A percentile compares a stretch with the other conserved stretches of the same genome.
phyloP scores from a whole-genome alignment of 2,113 vertebrate species.

The Thomomys bottae region DNA sequence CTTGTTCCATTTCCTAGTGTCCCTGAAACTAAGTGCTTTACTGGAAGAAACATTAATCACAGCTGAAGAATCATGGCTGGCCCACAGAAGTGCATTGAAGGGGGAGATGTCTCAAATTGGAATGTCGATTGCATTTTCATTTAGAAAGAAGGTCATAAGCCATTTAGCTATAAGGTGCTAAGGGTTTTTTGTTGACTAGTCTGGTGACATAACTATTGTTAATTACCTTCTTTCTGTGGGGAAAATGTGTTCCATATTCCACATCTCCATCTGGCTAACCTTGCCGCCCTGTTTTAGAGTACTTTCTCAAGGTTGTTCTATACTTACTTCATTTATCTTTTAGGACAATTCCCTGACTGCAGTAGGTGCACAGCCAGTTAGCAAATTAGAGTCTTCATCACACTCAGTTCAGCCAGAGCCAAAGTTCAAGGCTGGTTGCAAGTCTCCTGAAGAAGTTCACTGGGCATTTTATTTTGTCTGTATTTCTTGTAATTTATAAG shows the following conservation, averaged over 20 bases:
- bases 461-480: background rate
- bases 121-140: background rate
- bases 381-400: background rate
- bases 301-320: slow-evolving; percentile 51
- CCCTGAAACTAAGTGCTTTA: slow-evolving; percentile 2
- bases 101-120: background rate
- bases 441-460: background rate
- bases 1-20: slow-evolving; percentile 3
- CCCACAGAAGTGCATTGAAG: background rate
- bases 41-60: slow-evolving; percentile 36
- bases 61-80: background rate
- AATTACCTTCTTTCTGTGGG: slow-evolving; percentile 54
- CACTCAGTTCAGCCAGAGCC: background rate
- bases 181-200: slow-evolving; percentile 25
- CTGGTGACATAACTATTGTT: slow-evolving; percentile 52
- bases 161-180: background rate
- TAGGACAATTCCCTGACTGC: slow-evolving; percentile 24
- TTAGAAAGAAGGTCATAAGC: slow-evolving; percentile 31
- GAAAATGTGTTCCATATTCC: slow-evolving; percentile 24
- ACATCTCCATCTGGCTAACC: slow-evolving; percentile 51
- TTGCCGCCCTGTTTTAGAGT: slow-evolving; percentile 39
- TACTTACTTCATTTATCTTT: slow-evolving; percentile 39
- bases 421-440: background rate
- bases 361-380: background rate
- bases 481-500: background rate